A percentile compares a stretch with the other conserved stretches of the same genome.
These are phyloP conservation scores for Tapera naevia DNA, from an alignment of 2,797 vertebrate species.

Conservation along the genomic window DNA sequence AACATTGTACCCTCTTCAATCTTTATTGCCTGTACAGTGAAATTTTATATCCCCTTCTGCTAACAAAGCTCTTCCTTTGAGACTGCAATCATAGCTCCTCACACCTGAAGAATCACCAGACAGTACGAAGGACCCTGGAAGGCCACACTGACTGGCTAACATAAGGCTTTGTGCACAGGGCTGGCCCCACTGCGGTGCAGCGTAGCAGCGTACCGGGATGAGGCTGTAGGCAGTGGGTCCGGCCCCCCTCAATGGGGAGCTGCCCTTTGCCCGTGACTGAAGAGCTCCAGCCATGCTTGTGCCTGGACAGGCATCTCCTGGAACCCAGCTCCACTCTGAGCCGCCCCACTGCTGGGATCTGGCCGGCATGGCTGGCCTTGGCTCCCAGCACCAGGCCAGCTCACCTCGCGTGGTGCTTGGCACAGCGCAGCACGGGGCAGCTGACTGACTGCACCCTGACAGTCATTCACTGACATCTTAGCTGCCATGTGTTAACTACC, in stretches of 20 bases:
- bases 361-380: rapidly evolving
- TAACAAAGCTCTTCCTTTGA: background rate
- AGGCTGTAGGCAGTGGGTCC: no score
- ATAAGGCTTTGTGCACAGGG: background rate
- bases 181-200: rapidly evolving
- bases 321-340: rapidly evolving
- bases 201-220: rapidly evolving
- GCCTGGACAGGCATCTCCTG: background rate
- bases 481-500: rapidly evolving
- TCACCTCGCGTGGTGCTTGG: rapidly evolving
- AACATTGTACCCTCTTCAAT: background rate
- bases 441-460: background rate
- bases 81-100: background rate
- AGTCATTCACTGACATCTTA: background rate
- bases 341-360: rapidly evolving
- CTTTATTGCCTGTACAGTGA: background rate
- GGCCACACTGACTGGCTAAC: background rate
- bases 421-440: rapidly evolving
- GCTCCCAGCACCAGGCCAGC: rapidly evolving
- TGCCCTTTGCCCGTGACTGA: rapidly evolving
- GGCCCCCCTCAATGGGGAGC: rapidly evolving
- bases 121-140: background rate
- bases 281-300: background rate
- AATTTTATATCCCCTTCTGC: conserved; percentile 18
- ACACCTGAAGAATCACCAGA: background rate